These are phyloP conservation scores for Epicauta chinensis DNA, from an alignment of 1,140 invertebrate species.

Conservation along the genomic window DNA sequence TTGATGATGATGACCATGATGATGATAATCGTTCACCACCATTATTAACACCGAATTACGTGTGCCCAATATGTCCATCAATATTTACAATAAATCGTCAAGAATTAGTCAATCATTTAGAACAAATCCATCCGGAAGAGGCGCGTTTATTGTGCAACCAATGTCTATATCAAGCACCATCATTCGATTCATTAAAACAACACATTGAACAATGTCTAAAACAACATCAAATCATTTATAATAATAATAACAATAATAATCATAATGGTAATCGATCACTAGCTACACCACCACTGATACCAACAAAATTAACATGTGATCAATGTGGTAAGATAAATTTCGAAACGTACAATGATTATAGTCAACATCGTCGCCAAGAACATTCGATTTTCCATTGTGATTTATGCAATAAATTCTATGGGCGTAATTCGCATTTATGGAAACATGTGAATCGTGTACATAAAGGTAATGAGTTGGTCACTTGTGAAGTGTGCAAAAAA, in stretches of 20 bases:
- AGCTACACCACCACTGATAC: too few species aligned
- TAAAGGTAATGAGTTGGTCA: conserved; percentile 54
- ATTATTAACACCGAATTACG: conserved; percentile 25
- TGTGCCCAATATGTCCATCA: conserved; percentile 33
- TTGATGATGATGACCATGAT: neutral
- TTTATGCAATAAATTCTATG: conserved; percentile 57
- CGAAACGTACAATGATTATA: conserved; percentile 47
- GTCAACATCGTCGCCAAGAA: conserved; percentile 48
- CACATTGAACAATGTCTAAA: conserved; percentile 49
- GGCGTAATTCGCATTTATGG: conserved; percentile 55
- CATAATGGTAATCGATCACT: conserved; percentile 3
- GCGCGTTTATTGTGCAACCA: conserved; percentile 53
- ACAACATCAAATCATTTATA: conserved; percentile 42
- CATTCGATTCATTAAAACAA: conserved; percentile 46
- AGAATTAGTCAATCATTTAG: conserved; percentile 52
- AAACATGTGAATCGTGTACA: conserved; percentile 59
- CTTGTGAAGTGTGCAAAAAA: conserved; percentile 53
- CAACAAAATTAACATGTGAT: conserved; percentile 35
- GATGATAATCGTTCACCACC: conserved; percentile 10
- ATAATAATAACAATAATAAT: conserved; percentile 43
- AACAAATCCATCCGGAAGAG: conserved; percentile 50
- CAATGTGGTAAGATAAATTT: conserved; percentile 38
- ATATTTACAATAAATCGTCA: conserved; percentile 39
- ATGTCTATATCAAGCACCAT: conserved; percentile 50
- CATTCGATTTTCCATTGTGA: conserved; percentile 57